Evolutionary conservation across 2,888 invertebrate species (phyloP).

Genomic region (Pyrochroa serraticornis): DNA sequence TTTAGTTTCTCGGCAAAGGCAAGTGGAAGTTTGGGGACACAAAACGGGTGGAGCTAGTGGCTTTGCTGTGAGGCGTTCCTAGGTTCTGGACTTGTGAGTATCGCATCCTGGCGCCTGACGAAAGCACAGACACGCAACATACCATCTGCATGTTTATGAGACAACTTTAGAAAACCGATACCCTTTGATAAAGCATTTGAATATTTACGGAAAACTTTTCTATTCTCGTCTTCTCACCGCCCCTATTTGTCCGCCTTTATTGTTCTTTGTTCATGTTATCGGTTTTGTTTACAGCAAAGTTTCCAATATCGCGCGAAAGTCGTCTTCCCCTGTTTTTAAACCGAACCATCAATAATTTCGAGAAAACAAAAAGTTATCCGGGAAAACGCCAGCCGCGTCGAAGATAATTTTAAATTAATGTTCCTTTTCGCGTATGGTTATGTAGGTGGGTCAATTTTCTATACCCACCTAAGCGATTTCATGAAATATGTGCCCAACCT

Average conservation of each 20-base stretch:
- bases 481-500: too few species aligned
- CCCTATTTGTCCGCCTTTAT: constrained; percentile 7
- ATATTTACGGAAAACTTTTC: constrained; percentile 33
- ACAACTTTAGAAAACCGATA: constrained; percentile 37
- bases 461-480: too few species aligned
- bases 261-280: constrained; percentile 1
- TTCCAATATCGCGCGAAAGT: not conserved
- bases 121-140: constrained; percentile 24
- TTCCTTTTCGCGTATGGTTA: too few species aligned
- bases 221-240: constrained; percentile 1
- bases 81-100: constrained; percentile 13
- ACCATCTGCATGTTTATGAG: constrained; percentile 40
- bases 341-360: not conserved
- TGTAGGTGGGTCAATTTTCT: too few species aligned
- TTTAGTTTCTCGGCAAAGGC: constrained; percentile 3
- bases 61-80: constrained; percentile 8
- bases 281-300: not conserved
- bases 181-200: constrained; percentile 36
- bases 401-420: too few species aligned
- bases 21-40: constrained; percentile 19
- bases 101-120: constrained; percentile 14
- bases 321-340: not conserved
- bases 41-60: constrained; percentile 15
- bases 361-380: not conserved
- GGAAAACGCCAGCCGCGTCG: not conserved